Evolutionary conservation across 2,113 vertebrate genomes (phyloP).

Genomic region (Psilopogon haemacephalus): DNA sequence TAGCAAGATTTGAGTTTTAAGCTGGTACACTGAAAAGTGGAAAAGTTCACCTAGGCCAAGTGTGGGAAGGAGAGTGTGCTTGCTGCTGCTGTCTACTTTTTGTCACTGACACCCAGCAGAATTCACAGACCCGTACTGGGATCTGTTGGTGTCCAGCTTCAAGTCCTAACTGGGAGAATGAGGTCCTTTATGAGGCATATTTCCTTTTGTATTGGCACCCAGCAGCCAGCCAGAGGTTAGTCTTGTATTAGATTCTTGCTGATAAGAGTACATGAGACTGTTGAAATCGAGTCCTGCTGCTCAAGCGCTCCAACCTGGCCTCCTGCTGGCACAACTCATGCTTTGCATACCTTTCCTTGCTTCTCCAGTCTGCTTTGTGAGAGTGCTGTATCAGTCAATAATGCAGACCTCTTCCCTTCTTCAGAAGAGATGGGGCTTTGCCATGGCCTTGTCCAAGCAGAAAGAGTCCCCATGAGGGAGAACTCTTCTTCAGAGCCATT

Average conservation of each 20-base stretch:
- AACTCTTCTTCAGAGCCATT: background rate
- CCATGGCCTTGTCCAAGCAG: background rate
- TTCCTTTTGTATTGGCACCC: background rate
- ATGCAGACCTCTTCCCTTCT: background rate
- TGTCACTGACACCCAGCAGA: background rate
- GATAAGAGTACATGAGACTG: background rate
- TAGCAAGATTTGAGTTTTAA: background rate
- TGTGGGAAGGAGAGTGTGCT: background rate
- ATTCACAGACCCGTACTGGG: background rate
- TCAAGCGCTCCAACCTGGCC: background rate
- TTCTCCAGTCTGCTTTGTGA: background rate
- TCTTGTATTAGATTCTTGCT: background rate
- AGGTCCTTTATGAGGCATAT: background rate
- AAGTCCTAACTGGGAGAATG: background rate
- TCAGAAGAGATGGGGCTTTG: background rate
- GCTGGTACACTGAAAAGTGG: background rate
- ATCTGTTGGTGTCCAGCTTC: background rate
- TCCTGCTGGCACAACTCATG: background rate
- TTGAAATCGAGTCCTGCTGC: background rate
- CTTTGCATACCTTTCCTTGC: constrained; percentile 25
- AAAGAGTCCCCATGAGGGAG: background rate
- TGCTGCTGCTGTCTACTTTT: background rate
- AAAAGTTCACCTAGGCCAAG: background rate
- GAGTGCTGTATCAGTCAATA: background rate
- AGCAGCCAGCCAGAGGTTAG: background rate